Conservation (phyloP, 2,113 vertebrate genomes). For the Hypanus sabinus region DNA sequence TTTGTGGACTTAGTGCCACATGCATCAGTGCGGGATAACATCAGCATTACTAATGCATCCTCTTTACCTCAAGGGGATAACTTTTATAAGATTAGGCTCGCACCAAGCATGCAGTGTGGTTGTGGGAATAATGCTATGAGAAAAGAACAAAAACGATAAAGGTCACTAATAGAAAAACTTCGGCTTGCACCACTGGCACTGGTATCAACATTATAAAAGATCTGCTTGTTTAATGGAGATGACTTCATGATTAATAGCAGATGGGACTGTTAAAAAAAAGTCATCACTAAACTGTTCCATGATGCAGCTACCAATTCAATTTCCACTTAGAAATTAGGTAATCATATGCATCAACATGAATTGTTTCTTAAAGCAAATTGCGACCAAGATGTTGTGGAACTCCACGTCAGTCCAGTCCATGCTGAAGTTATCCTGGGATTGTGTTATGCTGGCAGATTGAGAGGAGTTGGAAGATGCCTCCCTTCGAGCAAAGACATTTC, state of each 20-base stretch:
- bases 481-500: not conserved
- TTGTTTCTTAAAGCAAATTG: not conserved
- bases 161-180: not conserved
- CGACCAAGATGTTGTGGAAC: not conserved
- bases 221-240: not conserved
- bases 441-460: not conserved
- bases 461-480: not conserved
- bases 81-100: not conserved
- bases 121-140: not conserved
- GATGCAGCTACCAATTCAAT: not conserved
- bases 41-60: not conserved
- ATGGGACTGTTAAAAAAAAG: not conserved
- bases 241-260: not conserved
- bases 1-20: not conserved
- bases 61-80: no score
- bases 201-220: not conserved
- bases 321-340: not conserved
- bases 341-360: not conserved
- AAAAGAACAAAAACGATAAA: not conserved
- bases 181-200: not conserved
- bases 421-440: not conserved
- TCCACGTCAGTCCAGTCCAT: not conserved
- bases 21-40: not conserved
- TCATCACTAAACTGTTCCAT: not conserved
- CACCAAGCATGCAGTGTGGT: not conserved